Evolutionary conservation across 1,140 invertebrate genomes (phyloP).

Genomic region (Lutraria rhynchaena): DNA sequence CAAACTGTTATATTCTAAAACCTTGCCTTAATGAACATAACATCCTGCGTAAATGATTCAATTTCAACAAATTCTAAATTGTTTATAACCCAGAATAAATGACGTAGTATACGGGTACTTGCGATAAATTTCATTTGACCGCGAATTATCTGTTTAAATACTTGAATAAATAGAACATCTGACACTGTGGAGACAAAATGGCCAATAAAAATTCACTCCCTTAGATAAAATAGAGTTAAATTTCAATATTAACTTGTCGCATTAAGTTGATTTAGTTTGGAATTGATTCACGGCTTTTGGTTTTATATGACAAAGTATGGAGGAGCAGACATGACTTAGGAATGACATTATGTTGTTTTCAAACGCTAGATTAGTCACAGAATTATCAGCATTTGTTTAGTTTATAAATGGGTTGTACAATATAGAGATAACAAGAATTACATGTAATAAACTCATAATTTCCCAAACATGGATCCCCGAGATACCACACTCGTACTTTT

Average conservation of each 20-base stretch:
- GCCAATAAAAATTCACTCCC: conserved; percentile 36
- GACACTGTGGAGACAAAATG: conserved; percentile 26
- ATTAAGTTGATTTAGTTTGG: conserved; percentile 12
- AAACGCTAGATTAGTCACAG: too few species aligned
- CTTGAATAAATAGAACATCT: conserved; percentile 37
- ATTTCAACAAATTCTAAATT: conserved; percentile 1
- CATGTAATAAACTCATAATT: too few species aligned
- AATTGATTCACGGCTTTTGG: too few species aligned
- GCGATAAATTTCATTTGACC: conserved; percentile 37
- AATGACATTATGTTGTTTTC: too few species aligned
- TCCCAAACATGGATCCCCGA: too few species aligned
- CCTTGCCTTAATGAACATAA: neutral
- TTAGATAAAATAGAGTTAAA: conserved; percentile 30
- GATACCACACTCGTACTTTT: too few species aligned
- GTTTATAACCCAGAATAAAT: conserved; percentile 4
- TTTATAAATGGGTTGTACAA: too few species aligned
- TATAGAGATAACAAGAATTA: too few species aligned
- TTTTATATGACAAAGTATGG: too few species aligned
- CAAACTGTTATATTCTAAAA: too few species aligned
- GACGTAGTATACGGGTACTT: conserved; percentile 24
- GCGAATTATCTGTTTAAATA: conserved; percentile 47
- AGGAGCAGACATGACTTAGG: too few species aligned
- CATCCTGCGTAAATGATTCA: neutral
- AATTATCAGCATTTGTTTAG: too few species aligned
- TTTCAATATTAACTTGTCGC: conserved; percentile 31